Percentiles rank a stretch among this genome's conserved stretches.
These are phyloP conservation scores for Umimayanthus chanpuru DNA, from an alignment of 92 coral and sea anemone genomes.

Conservation along the genomic window DNA sequence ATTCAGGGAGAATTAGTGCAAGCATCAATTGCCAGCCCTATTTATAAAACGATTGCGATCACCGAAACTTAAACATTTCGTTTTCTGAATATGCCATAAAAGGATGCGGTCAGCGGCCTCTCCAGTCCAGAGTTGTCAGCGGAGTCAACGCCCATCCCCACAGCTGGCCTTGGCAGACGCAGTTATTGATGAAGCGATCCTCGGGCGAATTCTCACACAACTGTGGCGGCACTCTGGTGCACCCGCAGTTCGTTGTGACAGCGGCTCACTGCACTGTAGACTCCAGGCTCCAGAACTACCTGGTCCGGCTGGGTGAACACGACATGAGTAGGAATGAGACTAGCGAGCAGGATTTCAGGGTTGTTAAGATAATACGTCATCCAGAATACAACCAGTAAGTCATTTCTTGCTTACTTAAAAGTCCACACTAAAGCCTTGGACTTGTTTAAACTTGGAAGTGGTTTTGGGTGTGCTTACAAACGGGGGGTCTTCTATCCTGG, in stretches of 20 bases:
- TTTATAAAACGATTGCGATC: background rate
- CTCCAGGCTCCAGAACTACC: background rate
- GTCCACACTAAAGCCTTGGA: too few species aligned
- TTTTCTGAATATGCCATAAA: background rate
- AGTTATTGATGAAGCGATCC: slow-evolving; percentile 7
- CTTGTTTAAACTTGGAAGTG: too few species aligned
- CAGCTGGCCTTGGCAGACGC: slow-evolving; percentile 37
- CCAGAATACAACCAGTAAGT: slow-evolving; percentile 18
- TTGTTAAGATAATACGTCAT: background rate
- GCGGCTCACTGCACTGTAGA: slow-evolving; percentile 29
- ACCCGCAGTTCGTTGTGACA: slow-evolving; percentile 37
- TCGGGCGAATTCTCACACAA: slow-evolving; percentile 7
- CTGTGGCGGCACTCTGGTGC: slow-evolving; percentile 34
- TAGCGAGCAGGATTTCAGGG: slow-evolving; percentile 22
- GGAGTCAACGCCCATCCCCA: slow-evolving; percentile 27
- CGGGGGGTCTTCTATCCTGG: too few species aligned
- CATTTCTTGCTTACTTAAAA: too few species aligned
- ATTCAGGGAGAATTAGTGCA: background rate
- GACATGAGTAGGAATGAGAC: slow-evolving; percentile 8
- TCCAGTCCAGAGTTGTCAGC: slow-evolving; percentile 33
- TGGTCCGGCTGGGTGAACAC: slow-evolving; percentile 36
- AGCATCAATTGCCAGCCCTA: background rate
- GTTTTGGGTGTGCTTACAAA: too few species aligned
- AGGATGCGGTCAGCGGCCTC: slow-evolving; percentile 39
- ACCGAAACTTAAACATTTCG: too few species aligned